These are phyloP conservation scores for Eclectus roratus DNA, from an alignment of 2,113 vertebrate species.

Conservation along the genomic window DNA sequence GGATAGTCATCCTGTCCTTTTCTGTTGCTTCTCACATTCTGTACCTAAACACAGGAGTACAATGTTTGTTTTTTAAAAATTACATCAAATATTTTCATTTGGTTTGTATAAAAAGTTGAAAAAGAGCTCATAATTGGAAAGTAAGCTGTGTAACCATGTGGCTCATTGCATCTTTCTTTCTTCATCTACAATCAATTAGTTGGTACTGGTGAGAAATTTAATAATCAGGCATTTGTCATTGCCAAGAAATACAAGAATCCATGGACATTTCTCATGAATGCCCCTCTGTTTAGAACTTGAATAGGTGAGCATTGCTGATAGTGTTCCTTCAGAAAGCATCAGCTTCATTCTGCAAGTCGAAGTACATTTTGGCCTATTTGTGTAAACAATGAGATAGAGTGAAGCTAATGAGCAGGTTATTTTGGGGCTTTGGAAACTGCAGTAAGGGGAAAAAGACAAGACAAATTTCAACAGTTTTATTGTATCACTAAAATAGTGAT, in stretches of 20 bases:
- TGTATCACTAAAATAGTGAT: slow-evolving; percentile 40
- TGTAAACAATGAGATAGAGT: slow-evolving; percentile 66
- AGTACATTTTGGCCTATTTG: slow-evolving; percentile 74
- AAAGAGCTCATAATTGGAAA: not conserved
- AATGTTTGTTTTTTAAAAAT: not conserved
- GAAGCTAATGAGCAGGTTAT: slow-evolving; percentile 74
- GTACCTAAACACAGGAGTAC: not conserved
- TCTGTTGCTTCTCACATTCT: not conserved
- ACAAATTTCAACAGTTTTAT: slow-evolving; percentile 39
- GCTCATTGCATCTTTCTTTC: not conserved
- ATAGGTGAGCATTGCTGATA: slow-evolving; percentile 68
- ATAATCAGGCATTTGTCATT: slow-evolving; percentile 44
- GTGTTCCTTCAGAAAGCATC: slow-evolving; percentile 52
- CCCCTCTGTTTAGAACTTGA: slow-evolving; percentile 59
- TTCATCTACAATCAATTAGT: not conserved
- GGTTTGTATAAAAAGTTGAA: not conserved
- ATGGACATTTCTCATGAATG: slow-evolving; percentile 43
- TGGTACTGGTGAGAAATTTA: slow-evolving; percentile 22
- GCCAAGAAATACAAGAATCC: slow-evolving; percentile 58
- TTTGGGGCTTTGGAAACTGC: slow-evolving; percentile 60
- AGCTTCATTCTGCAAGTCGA: slow-evolving; percentile 38
- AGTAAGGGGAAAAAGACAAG: slow-evolving; percentile 44
- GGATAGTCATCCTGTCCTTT: not conserved
- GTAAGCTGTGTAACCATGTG: not conserved
- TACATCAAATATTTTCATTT: not conserved